These are phyloP conservation scores for Globodera rostochiensis DNA, from an alignment of 1,140 invertebrate species.

Conservation along the genomic window DNA sequence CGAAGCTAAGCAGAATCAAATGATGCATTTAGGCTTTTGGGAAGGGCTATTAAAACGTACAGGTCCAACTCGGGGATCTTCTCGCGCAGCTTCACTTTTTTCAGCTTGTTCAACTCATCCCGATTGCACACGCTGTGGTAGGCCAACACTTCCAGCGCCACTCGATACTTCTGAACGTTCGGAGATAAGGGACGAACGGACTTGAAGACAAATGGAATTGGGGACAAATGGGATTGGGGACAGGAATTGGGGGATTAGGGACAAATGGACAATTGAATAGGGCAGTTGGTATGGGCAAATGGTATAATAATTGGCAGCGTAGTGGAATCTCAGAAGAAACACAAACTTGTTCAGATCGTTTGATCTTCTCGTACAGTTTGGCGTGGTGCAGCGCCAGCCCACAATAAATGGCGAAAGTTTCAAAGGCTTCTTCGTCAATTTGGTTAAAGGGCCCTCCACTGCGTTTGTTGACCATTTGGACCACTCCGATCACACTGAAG, in stretches of 20 bases:
- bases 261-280: not conserved
- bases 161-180: conserved; percentile 73
- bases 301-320: too few species aligned
- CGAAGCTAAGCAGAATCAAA: conserved; percentile 69
- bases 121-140: conserved; percentile 80
- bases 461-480: conserved; percentile 84
- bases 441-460: conserved; percentile 73
- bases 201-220: not conserved
- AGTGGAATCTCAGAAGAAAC: not conserved
- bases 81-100: conserved; percentile 61
- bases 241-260: not conserved
- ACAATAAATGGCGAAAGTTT: conserved; percentile 82
- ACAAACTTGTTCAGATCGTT: conserved; percentile 75
- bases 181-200: not conserved
- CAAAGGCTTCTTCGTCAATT: conserved; percentile 80
- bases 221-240: not conserved
- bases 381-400: conserved; percentile 82
- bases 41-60: conserved; percentile 56
- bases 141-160: conserved; percentile 79
- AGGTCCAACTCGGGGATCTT: conserved; percentile 65
- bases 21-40: conserved; percentile 15
- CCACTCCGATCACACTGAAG: conserved; percentile 77
- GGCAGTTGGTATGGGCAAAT: too few species aligned
- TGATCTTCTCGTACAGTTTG: conserved; percentile 81
- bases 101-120: conserved; percentile 73